Evolutionary conservation across 2,888 invertebrate species (phyloP).

Genomic region (Operophtera brumata): DNA sequence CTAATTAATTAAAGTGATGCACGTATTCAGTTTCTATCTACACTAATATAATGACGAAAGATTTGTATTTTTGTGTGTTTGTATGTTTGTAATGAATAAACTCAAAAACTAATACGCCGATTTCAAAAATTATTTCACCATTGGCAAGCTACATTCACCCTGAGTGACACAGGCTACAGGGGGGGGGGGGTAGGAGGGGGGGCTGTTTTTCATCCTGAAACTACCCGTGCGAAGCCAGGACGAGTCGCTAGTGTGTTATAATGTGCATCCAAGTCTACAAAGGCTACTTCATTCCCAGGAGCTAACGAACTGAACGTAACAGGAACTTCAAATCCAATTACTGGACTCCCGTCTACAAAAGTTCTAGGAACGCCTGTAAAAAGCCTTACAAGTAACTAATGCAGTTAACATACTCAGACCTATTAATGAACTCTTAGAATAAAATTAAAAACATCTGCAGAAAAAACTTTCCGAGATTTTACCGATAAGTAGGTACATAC

Average conservation of each 20-base stretch:
- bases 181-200: too few relatives aligned
- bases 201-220: too few relatives aligned
- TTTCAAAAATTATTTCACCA: too few relatives aligned
- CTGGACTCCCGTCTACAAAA: slow-evolving; percentile 34
- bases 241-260: neutral
- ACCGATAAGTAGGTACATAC: neutral
- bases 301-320: slow-evolving; percentile 28
- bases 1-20: too few relatives aligned
- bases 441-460: neutral
- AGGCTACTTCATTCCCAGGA: slow-evolving; percentile 25
- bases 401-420: slow-evolving; percentile 27
- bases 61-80: too few relatives aligned
- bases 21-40: too few relatives aligned
- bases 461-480: neutral
- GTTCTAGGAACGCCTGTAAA: slow-evolving; percentile 36
- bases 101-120: too few relatives aligned
- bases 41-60: too few relatives aligned
- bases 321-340: slow-evolving; percentile 48
- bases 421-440: neutral
- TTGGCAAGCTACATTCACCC: too few relatives aligned
- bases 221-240: too few relatives aligned
- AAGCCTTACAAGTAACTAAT: slow-evolving; percentile 41
- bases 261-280: slow-evolving; percentile 7
- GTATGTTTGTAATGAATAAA: too few relatives aligned
- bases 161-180: too few relatives aligned